Base-by-base conservation (phyloP, 2,797 vertebrate species). In the Tapirus indicus region DNA sequence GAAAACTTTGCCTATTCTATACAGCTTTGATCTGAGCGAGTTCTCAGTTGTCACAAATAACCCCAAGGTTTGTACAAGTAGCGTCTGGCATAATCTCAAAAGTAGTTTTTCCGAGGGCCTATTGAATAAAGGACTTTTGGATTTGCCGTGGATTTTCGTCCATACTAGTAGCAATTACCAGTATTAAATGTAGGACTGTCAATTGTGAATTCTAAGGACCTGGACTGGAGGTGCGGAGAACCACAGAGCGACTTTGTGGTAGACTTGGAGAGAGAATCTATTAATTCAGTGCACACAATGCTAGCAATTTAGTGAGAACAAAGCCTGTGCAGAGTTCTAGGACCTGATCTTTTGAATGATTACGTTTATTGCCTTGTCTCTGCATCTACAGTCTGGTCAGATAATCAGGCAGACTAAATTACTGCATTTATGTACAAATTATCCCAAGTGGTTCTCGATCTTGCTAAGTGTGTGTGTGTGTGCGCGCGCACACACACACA, bases 401-500 rank as follows among this genome's bases (percentile, higher is more conserved):
- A 68, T 29, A 54, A 54, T 14, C 4, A 20, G 35, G 7, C 0
- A 52, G 14, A 62, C 0, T 0, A 27, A 47, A 60, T 74, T 49
- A 58, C 0, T 82, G 62, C 69, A 84, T 78, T 68, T 75, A 54
- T 66, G 56, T 75, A 58, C 16, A 71, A 69, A 60, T 83, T 38
- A 49, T 29, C 14, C 79, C 14, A 32, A 17, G 2, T 2, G 54
- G 47, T 78, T 94, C 60, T 58, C 5, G 56, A 41, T 47, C 7
- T 2, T 21, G 20, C 62, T 14, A 69, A 69, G 69, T 20, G 32
- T 44, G 56, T n/a, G n/a, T n/a, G n/a, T n/a, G n/a, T n/a, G n/a
- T n/a, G n/a, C n/a, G n/a, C n/a, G n/a, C n/a, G n/a, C n/a, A n/a
- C n/a, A n/a, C n/a, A n/a, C 47, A 8, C 58, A 35, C 29, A 82